Evolutionary conservation across 2,888 invertebrate species (phyloP).

Genomic region (Micoletzkya japonica): DNA sequence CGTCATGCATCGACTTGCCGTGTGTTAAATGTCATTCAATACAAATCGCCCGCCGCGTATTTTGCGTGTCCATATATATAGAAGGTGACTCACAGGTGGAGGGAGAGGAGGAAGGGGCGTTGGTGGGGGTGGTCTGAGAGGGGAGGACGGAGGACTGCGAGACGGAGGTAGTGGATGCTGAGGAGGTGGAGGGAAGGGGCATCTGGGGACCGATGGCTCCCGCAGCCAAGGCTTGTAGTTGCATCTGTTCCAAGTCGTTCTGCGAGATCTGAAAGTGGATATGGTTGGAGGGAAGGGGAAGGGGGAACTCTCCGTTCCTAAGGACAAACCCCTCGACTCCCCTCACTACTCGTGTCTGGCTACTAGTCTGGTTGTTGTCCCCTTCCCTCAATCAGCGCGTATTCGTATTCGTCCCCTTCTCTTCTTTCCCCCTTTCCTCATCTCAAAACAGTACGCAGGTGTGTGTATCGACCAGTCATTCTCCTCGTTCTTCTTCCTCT

Average conservation of each 20-base stretch:
- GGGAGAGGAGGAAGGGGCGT: not conserved
- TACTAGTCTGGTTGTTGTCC: not conserved
- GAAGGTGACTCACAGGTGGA: not conserved
- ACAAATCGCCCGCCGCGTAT: too few relatives aligned
- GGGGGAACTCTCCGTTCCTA: not conserved
- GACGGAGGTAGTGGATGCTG: conserved; percentile 13
- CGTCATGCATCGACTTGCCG: too few relatives aligned
- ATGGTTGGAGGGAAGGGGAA: not conserved
- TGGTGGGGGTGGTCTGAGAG: conserved; percentile 19
- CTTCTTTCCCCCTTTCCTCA: not conserved
- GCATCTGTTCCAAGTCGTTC: conserved; percentile 6
- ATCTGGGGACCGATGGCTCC: conserved; percentile 27
- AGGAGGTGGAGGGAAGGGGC: conserved; percentile 22
- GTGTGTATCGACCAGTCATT: conserved; percentile 8
- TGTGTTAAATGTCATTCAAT: too few relatives aligned
- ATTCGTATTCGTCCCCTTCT: conserved; percentile 3
- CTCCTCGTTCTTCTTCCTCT: not conserved
- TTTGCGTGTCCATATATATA: too few relatives aligned
- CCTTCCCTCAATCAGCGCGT: conserved; percentile 9
- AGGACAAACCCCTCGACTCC: conserved; percentile 5
- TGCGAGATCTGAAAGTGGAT: conserved; percentile 8
- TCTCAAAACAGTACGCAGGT: conserved; percentile 5
- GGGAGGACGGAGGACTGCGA: not conserved
- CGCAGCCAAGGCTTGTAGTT: not conserved
- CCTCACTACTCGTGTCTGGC: conserved; percentile 15